These are phyloP conservation scores for Scaptomyza parva DNA, from an alignment of 2,888 invertebrate genomes.

Conservation along the genomic window DNA sequence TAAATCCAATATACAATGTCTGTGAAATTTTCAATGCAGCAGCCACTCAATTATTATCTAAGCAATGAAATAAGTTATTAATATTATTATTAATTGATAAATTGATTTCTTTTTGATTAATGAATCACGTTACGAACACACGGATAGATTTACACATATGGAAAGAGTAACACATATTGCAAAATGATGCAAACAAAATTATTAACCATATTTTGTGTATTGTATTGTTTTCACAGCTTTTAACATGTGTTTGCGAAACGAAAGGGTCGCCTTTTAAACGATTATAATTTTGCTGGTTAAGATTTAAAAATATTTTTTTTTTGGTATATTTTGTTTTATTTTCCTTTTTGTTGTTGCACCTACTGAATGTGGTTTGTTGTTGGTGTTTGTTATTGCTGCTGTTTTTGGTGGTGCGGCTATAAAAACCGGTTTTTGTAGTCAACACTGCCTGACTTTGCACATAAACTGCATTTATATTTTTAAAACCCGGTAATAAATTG, in stretches of 20 bases:
- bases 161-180: constrained; percentile 11
- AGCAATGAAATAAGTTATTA: constrained; percentile 58
- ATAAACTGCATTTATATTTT: constrained; percentile 75
- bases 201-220: constrained; percentile 15
- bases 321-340: constrained; percentile 5
- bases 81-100: constrained; percentile 54
- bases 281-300: not conserved
- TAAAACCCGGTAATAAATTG: constrained; percentile 80
- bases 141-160: constrained; percentile 21
- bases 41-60: constrained; percentile 40
- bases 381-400: constrained; percentile 23
- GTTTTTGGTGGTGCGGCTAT: constrained; percentile 20
- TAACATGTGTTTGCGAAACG: constrained; percentile 52
- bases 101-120: constrained; percentile 55
- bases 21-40: constrained; percentile 35
- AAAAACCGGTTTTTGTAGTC: constrained; percentile 65
- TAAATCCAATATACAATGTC: no score
- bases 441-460: constrained; percentile 50
- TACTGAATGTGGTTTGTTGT: constrained; percentile 23
- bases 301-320: constrained; percentile 19
- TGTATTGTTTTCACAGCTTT: constrained; percentile 61
- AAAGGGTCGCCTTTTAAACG: constrained; percentile 22
- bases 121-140: constrained; percentile 23
- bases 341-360: constrained; percentile 41
- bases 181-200: constrained; percentile 23